Evolutionary conservation across 2,113 vertebrate species (phyloP), one percentile per base, ranked within the genome.

Genomic region (Rhinoderma darwinii): DNA sequence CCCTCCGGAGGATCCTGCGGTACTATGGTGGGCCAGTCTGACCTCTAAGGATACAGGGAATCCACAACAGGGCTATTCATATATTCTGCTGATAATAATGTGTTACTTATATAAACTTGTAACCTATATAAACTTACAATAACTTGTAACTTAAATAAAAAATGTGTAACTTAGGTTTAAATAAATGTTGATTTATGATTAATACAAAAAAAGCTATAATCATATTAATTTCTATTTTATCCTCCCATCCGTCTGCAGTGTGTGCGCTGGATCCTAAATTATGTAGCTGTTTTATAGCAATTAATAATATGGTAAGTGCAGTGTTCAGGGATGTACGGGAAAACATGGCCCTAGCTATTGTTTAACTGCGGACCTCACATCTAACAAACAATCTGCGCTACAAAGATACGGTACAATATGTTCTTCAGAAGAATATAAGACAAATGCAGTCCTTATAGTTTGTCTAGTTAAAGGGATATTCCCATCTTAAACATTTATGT

Each of bases 171-270:
- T 17, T 68, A 68, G 32, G 32, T 32, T 68, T 61, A 11, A 0
- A 68, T 35, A 68, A 32, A 32, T 35, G 11, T 32, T 68, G 63
- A 68, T 68, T 35, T 68, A 32, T 68, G 30, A 32, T 18, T 61
- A 61, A 61, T 35, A 68, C 30, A 68, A 35, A 68, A 35, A 30
- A 30, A 68, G 17, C 1, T 30, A 30, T 35, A 68, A 72, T 22
- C 68, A 72, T 37, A 72, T 20, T 72, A 35, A 72, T 37, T 39
- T 72, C 68, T 72, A 37, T 20, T n/a, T 72, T 39, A n/a, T 68
- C 18, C 68, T 10, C 39, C 68, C 68, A 39, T 72, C 68, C 39
- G 68, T 72, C 9, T 20, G 30, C 20, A 8, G 30, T 72, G 68
- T 39, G 30, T 20, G 14, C 68, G 6, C 10, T 15, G 63, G 32